Evolutionary conservation across 2,888 invertebrate species (phyloP), one percentile per base, ranked within the genome.

Genomic region (Marasmarcha lunaedactyla): DNA sequence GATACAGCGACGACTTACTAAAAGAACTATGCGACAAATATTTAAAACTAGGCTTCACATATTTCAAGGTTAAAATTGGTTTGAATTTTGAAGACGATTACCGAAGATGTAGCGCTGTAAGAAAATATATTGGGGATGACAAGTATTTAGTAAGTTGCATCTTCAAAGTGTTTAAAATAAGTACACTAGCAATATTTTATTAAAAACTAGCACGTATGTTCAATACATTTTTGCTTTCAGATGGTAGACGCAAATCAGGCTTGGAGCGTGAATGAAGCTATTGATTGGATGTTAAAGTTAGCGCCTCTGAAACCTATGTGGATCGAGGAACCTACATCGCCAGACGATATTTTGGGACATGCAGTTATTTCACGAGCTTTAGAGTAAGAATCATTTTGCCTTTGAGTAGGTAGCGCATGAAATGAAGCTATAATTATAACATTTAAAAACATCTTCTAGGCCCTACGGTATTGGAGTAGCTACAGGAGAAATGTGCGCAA

Each of bases 241-340:
- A 94, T 94, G 93, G 87, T 94, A 2, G 94, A 95, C 59, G 93
- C 94, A 0, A 95, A 95, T 68, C 94, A 93, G 84, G 88, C 91
- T 1, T 97, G 96, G 95, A 92, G 92, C 55, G 91, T 95, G 2
- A 76, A 88, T 41, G 89, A 94, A 67, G 91, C 96, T 0, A 92
- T 96, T 42, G 88, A 89, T 9, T 95, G 95, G 94, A 92, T 94
- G 90, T 89, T 88, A 61, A 71, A 89, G 39, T 68, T 96, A 42
- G 87, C 90, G 1, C 86, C 89, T 33, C 89, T 90, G 55, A 90
- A 91, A 51, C 89, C 91, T 1, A 66, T 89, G 39, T 97, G 95
- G 95, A 95, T 97, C 41, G 96, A 97, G 67, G 96, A 97, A 59
- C 96, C 96, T 0, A 97, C 96, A 0, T 92, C 92, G 2, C 95